Evolutionary conservation across 2,888 invertebrate species (phyloP), one percentile per base, ranked within the genome.

Genomic region (Anoplius nigerrimus): DNA sequence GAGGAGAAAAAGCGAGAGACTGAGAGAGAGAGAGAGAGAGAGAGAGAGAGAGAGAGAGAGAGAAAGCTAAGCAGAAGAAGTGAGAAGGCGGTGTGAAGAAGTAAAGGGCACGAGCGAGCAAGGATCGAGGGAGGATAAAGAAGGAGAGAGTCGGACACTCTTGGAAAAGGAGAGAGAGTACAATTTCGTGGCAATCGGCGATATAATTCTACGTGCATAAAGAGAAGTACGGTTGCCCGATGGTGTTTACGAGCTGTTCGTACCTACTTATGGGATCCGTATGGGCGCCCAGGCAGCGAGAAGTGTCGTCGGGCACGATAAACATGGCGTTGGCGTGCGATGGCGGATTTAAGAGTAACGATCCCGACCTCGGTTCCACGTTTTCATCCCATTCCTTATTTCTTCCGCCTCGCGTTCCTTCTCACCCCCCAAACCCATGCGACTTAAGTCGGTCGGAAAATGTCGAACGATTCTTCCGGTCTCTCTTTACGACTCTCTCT

Each of bases 241-340:
- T 27, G 4, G 13, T 59, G 11, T 59, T 59, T 59, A 59, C 59
- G 59, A 59, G 48, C 20, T 43, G 16, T 48, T 59, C 55, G 16
- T 45, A 43, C 24, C 22, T 58, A 59, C 51, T 59, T 34, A 34
- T 43, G 51, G 59, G 34, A 27, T 27, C 53, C 22, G 20, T 53
- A 53, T 22, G 53, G 53, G 53, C 13, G 6, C 59, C 34, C 59
- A 27, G 15, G 51, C 53, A 53, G n/a, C 43, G 24, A 43, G 43
- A 45, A 52, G 61, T 43, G 53, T 61, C 53, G 43, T 61, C 61
- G 61, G 18, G 22, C 18, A 52, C 61, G 53, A 61, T 61, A 61
- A 61, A 53, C 45, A 43, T 34, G 53, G 27, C 53, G 52, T 61
- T 53, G 43, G 53, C 42, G 21, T 52, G 43, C 13, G 53, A 43